A percentile compares a stretch with the other conserved stretches of the same genome.
Conservation (phyloP, 2,888 invertebrate genomes). For the Ptilodon capucinus region DNA sequence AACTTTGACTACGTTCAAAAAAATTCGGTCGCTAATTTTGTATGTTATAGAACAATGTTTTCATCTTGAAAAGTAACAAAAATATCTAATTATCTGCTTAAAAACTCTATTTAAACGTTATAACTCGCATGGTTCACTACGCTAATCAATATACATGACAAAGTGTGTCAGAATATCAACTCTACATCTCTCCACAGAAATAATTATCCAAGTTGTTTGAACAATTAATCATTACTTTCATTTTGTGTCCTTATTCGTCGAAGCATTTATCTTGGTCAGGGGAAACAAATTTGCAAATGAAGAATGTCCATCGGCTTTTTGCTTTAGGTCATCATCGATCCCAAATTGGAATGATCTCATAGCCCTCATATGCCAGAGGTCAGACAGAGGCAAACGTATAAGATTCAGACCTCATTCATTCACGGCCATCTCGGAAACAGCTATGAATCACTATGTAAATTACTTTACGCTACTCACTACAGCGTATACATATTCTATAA, state of each 20-base stretch:
- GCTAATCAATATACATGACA: background rate
- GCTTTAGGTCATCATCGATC: background rate
- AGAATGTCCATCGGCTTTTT: background rate
- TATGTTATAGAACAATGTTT: background rate
- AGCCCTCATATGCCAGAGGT: constrained; percentile 34
- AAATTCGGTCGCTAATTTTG: background rate
- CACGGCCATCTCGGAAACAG: constrained; percentile 38
- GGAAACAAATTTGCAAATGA: background rate
- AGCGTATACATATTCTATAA: constrained; percentile 30
- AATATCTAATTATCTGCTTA: background rate
- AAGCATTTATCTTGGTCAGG: background rate
- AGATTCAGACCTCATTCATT: constrained; percentile 49
- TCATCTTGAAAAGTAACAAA: too few species aligned
- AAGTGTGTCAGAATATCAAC: background rate
- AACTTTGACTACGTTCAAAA: background rate
- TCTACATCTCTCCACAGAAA: background rate
- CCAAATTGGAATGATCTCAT: background rate
- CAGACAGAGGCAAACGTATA: constrained; percentile 48
- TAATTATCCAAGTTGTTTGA: background rate
- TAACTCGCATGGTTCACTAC: background rate
- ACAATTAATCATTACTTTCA: background rate
- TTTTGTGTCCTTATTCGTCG: background rate
- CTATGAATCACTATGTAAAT: constrained; percentile 61
- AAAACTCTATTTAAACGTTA: background rate
- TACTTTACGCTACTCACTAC: constrained; percentile 43